Evolutionary conservation across 2,888 invertebrate species (phyloP), one percentile per base, ranked within the genome.

Genomic region (Lordiphosa fenestrarum): DNA sequence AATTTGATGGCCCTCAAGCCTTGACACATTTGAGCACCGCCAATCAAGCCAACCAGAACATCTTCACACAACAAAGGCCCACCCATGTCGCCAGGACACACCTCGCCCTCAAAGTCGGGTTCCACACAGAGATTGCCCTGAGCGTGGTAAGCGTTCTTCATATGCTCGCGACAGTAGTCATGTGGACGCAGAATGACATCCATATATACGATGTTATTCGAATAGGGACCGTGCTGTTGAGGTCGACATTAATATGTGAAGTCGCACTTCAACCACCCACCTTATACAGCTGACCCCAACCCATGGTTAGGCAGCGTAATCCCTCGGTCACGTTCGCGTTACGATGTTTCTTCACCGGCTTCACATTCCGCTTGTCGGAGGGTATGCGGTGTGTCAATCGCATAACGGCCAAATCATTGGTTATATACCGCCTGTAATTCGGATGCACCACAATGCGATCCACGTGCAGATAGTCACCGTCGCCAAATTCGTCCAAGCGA

Each of bases 201-300:
- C 19, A 82, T 35, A 2, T 23, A 74, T 15, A 81, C 39, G 1
- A 77, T 23, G 25, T 72, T 64, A 47, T 77, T 55, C 7, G 78
- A 42, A 38, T 81, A 77, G 0, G 77, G 77, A 4, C 77, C 77
- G 30, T 77, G 77, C 76, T 76, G 21, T 0, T 13, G 10, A 0
- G 6, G 15, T 9, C 2, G 19, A 9, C 12, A 38, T 3, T n/a
- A 39, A 19, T 10, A 12, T 21, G 36, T 2, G 12, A 30, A 12
- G 6, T 2, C 10, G n/a, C 19, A 6, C 2, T 2, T 13, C 25
- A 13, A 10, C 13, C 15, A 15, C 9, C 15, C 12, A 76, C 76
- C 63, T 41, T 58, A 52, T 81, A 77, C 0, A 81, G 6, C 55
- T 77, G 77, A 3, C 77, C 77, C 77, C 77, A 77, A 13, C 77